Base-by-base conservation (phyloP, 1,140 invertebrate genomes). In the Aculops lycopersici region DNA sequence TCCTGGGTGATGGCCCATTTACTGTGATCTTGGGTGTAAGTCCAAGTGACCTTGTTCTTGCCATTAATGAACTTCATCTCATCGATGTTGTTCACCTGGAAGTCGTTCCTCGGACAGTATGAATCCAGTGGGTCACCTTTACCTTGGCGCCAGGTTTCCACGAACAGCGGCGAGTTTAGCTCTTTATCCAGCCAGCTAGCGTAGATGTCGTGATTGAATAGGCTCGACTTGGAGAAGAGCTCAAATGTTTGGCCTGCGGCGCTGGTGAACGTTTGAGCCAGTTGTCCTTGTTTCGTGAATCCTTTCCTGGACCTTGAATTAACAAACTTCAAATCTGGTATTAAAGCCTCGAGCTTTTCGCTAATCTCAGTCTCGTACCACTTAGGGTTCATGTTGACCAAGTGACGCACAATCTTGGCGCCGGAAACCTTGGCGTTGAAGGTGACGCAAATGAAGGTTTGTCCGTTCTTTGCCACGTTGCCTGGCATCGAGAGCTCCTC, bases 91-190 rank as follows among this genome's bases (percentile, higher is more conserved):
- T 64, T 58, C 0, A 75, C 67, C 50, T 66, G 70, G 47, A n/a
- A 64, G 60, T 46, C 36, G 5, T 24, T 17, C 16, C 19, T 20
- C 35, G 43, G 45, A 52, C 74, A 84, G 45, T 68, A 63, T 0
- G 56, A 54, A 5, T 44, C 45, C 37, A 56, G 41, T 3, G 47
- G 54, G 38, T 64, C 67, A 1, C 70, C 70, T 4, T 45, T 47
- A 19, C 78, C 77, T 56, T 83, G 76, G 4, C 70, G 63, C 83
- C 83, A 92, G 0, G 77, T 74, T 59, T 90, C 77, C 3, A 74
- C 70, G 1, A 69, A 64, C 2, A 90, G 58, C 51, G 70, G 64
- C 0, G 64, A 61, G 42, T 70, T 58, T 12, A 86, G 53, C 18
- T 60, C 53, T 8, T 71, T 69, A 1, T 75, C 77, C 14, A 90